Percentiles rank a stretch among this genome's conserved stretches.
Conservation (phyloP, 2,797 vertebrate genomes). For the Iguana delicatissima region DNA sequence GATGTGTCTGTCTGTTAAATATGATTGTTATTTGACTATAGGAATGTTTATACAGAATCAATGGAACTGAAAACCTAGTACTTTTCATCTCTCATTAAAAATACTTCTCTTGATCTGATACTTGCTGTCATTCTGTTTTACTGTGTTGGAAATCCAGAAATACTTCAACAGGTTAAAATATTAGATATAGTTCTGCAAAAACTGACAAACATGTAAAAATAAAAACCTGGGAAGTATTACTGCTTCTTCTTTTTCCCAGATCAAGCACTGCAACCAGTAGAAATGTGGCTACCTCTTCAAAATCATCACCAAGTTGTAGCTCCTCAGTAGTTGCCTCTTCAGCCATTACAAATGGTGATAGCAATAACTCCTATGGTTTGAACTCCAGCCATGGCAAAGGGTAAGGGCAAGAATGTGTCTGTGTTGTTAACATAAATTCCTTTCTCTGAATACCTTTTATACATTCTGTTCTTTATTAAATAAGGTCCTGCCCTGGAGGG, state of each 20-base stretch:
- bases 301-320: slow-evolving; percentile 89
- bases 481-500: slow-evolving; percentile 17
- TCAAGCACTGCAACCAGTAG: slow-evolving; percentile 92
- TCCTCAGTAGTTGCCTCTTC: slow-evolving; percentile 90
- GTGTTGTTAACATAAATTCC: slow-evolving; percentile 30
- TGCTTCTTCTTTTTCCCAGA: slow-evolving; percentile 80
- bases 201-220: neutral
- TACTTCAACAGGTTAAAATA: slow-evolving; percentile 19
- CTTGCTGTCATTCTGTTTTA: neutral
- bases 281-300: slow-evolving; percentile 95
- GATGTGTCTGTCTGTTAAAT: neutral
- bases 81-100: neutral
- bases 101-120: neutral
- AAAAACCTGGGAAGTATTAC: slow-evolving; percentile 39
- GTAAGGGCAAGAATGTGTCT: slow-evolving; percentile 79
- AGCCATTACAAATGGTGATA: slow-evolving; percentile 93
- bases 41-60: neutral
- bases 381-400: slow-evolving; percentile 89
- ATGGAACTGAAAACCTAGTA: neutral
- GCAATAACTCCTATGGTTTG: slow-evolving; percentile 89
- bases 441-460: slow-evolving; percentile 30
- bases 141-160: slow-evolving; percentile 33
- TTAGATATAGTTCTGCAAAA: slow-evolving; percentile 7
- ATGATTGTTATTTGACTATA: neutral
- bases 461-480: slow-evolving; percentile 37